Base-by-base conservation (phyloP, 1,140 invertebrate species). In the Trinorchestia longiramus region DNA sequence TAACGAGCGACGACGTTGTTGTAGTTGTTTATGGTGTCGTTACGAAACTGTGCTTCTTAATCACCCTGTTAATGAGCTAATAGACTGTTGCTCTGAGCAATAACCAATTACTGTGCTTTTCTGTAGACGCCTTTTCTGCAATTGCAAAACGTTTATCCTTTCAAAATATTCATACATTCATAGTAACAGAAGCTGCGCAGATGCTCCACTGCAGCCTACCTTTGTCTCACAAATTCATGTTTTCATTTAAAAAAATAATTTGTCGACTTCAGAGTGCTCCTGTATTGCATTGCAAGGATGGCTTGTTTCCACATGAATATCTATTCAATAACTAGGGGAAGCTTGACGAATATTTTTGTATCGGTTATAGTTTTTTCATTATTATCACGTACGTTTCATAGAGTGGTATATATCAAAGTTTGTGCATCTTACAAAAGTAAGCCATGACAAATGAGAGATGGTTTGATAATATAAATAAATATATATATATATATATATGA, bases 21-120 rank as follows among this genome's bases (percentile, higher is more conserved):
- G 36, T 40, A 94, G 44, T 94, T 94, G 92, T 94, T 94, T 94
- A 94, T 94, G 92, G 44, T 6, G 23, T 40, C 40, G 17, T 94
- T 94, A 47, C 1, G 17, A 40, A 8, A 94, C 43, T 94, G 41
- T 47, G 41, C 40, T 6, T 8, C 43, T 94, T 15, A 45, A 94
- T 43, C 92, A 94, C 92, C 43, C 40, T 8, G 43, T 19, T 19
- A 94, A 94, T 45, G 92, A 94, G 92, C 92, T 43, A 47, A 47
- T 47, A 47, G 43, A 43, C 1, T 47, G 15, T 15, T 23, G 6
- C 15, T 94, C 36, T 28, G 43, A 44, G 44, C 92, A 94, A 47
- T 43, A 47, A 94, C 43, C 43, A 28, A 47, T 23, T 77, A 28
- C 28, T 77, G 11, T 36, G 62, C 28, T 28, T 3, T 36, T 3